Base-by-base conservation (phyloP, 2,888 invertebrate species). In the Stramonita haemastoma region DNA sequence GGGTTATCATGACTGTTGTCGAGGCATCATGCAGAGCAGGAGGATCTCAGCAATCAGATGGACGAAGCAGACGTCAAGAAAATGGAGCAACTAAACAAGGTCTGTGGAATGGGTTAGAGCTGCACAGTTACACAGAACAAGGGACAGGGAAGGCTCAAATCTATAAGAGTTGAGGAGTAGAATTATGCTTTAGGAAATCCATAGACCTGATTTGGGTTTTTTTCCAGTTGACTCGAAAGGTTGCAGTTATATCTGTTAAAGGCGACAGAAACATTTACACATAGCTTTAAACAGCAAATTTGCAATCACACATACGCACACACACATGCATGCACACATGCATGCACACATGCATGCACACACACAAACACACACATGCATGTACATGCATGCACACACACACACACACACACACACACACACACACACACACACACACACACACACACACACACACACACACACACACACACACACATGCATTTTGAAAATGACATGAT, bases 1-100 rank as follows among this genome's bases (percentile, higher is more conserved):
- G 95, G 91, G 90, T n/a, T 95, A 93, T 89, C 94, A 94, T 90
- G 91, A 93, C 8, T 95, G 88, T 29, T 94, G 91, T 92, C 92
- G 86, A 92, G 93, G 81, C 95, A 95, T 46, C 93, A 94, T 77
- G 86, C 89, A 57, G 94, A 95, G 87, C 89, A 91, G 83, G 95
- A 95, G 73, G 92, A 92, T 8, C 91, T 93, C 0, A 91, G 92
- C 83, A 91, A 90, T 36, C 94, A 95, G 56, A 89, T 95, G 34
- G 95, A 95, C 88, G 92, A 93, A 56, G 91, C 92, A 17, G 95
- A 95, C 90, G 92, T 95, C 19, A 92, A 93, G 87, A 93, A 94
- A 88, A 90, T 95, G 36, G 93, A 93, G 86, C 93, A 93, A 90
- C 88, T 95, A 5, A 91, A 92, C 79, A 91, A 94, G 93, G 95